Percentiles rank a stretch among this genome's conserved stretches.
Conservation (phyloP, 2,797 vertebrate species). For the Acipenser oxyrinchus region DNA sequence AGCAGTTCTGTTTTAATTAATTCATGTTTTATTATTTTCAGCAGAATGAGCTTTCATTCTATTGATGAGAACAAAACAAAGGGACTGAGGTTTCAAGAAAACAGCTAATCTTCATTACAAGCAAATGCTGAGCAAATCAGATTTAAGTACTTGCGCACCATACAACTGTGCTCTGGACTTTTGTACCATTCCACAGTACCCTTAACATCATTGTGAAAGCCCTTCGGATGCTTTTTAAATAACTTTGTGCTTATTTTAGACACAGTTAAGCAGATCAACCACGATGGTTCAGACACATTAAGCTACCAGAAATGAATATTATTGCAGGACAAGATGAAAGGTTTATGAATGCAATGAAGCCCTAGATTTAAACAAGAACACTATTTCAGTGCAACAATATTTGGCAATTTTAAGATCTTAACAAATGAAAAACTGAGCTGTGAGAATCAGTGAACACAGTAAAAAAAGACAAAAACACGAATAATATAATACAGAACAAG, state of each 20-base stretch:
- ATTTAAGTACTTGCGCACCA: background rate
- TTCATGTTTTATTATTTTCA: slow-evolving; percentile 52
- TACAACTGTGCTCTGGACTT: too few relatives aligned
- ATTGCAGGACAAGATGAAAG: background rate
- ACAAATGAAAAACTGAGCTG: too few relatives aligned
- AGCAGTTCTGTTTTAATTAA: slow-evolving; percentile 31
- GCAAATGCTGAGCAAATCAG: too few relatives aligned
- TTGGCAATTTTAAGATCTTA: too few relatives aligned
- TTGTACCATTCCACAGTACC: too few relatives aligned
- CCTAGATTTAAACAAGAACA: background rate
- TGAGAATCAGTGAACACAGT: too few relatives aligned
- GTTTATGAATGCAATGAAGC: background rate
- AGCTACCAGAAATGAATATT: background rate
- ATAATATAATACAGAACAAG: too few relatives aligned
- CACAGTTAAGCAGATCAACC: background rate
- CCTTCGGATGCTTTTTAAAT: background rate
- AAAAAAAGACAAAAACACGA: too few relatives aligned
- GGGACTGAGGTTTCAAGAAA: too few relatives aligned
- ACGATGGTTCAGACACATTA: background rate
- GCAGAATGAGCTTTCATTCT: slow-evolving; percentile 42
- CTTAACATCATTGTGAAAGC: too few relatives aligned
- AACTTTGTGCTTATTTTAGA: background rate
- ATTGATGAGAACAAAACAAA: slow-evolving; percentile 30
- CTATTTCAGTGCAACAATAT: too few relatives aligned
- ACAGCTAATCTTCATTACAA: too few relatives aligned